A percentile compares a stretch with the other conserved stretches of the same genome.
Conservation (phyloP, 2,113 vertebrate genomes). For the Boleophthalmus pectinirostris region DNA sequence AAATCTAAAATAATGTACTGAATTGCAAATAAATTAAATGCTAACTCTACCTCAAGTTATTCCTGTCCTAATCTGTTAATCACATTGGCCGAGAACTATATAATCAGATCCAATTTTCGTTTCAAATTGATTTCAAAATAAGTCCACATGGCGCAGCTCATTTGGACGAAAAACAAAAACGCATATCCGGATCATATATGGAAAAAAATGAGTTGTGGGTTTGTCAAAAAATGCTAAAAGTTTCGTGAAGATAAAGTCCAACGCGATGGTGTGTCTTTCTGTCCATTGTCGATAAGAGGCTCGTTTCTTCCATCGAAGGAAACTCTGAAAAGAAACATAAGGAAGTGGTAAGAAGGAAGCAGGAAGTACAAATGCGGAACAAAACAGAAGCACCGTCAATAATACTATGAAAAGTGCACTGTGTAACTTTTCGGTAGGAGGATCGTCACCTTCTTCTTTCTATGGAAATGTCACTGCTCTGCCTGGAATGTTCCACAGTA, state of each 20-base stretch:
- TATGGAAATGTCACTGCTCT: too few species aligned
- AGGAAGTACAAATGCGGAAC: slow-evolving; percentile 18
- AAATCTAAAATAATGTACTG: neutral
- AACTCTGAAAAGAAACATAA: slow-evolving; percentile 36
- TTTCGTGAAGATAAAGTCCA: neutral
- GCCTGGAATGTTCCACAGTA: too few species aligned
- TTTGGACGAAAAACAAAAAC: neutral
- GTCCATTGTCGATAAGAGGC: neutral
- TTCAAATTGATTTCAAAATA: neutral
- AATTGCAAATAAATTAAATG: neutral
- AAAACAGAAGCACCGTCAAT: neutral
- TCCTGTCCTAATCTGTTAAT: too few species aligned
- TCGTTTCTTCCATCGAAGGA: slow-evolving; percentile 23
- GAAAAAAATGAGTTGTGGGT: neutral
- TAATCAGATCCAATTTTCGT: neutral
- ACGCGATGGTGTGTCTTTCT: neutral
- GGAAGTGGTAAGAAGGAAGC: slow-evolving; percentile 45
- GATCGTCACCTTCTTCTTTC: too few species aligned
- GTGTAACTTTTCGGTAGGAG: too few species aligned
- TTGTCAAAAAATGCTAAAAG: neutral
- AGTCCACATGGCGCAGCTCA: neutral
- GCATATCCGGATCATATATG: neutral
- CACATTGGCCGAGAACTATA: too few species aligned
- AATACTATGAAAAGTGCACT: too few species aligned
- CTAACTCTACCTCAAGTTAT: too few species aligned